phyloP scores from a whole-genome alignment of 37 sponge, comb jelly and placozoan species.

The Beroe forskalii region DNA sequence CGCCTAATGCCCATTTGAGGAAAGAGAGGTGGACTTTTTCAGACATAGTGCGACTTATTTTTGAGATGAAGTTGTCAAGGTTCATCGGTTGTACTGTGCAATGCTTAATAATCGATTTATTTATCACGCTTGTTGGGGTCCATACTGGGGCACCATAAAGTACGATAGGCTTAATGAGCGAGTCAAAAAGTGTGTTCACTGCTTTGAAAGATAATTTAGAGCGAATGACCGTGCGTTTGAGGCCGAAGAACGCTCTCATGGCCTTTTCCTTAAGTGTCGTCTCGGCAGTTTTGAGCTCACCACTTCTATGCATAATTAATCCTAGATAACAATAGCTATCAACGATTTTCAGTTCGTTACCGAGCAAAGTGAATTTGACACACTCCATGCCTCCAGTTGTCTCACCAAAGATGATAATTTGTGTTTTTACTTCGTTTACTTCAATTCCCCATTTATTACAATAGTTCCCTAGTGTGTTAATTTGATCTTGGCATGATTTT shows the following conservation, averaged over 20 bases:
- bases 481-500: background rate
- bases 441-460: background rate
- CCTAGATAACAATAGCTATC: background rate
- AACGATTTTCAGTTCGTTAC: background rate
- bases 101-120: no score
- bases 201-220: background rate
- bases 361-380: background rate
- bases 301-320: background rate
- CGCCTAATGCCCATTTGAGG: constrained; percentile 4
- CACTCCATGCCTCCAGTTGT: background rate
- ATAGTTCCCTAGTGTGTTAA: background rate
- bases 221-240: background rate
- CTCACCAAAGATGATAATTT: background rate
- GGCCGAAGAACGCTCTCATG: background rate
- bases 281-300: background rate
- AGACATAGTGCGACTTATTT: background rate
- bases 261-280: background rate
- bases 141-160: no score
- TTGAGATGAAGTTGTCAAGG: background rate
- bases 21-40: constrained; percentile 1
- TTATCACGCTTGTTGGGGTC: no score
- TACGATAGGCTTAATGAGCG: no score
- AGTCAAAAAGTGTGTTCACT: no score
- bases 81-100: background rate
- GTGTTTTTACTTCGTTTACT: no score